Conservation (phyloP, 2,888 invertebrate species). For the Scaptomyza caliginosa region DNA sequence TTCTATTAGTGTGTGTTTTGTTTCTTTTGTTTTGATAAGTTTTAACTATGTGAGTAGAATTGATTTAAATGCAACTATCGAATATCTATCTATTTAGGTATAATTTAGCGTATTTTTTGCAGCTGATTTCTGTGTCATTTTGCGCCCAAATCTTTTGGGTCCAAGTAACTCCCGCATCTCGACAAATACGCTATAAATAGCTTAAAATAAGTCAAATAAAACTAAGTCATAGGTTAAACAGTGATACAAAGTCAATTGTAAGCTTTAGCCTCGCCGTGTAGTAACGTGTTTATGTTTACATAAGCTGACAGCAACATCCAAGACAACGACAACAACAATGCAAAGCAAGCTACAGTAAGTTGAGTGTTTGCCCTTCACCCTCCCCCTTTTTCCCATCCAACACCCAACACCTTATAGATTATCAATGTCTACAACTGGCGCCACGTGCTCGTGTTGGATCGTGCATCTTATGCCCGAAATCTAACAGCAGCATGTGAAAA, state of each 20-base stretch:
- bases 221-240: slow-evolving; percentile 45
- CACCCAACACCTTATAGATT: neutral
- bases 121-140: slow-evolving; percentile 18
- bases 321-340: slow-evolving; percentile 35
- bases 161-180: slow-evolving; percentile 31
- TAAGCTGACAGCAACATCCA: slow-evolving; percentile 50
- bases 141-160: slow-evolving; percentile 38
- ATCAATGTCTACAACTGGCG: slow-evolving; percentile 29
- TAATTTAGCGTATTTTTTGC: slow-evolving; percentile 29
- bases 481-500: slow-evolving; percentile 58
- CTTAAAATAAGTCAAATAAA: slow-evolving; percentile 32
- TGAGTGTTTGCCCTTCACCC: slow-evolving; percentile 2
- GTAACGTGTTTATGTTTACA: slow-evolving; percentile 70
- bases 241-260: slow-evolving; percentile 26
- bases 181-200: slow-evolving; percentile 39
- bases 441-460: slow-evolving; percentile 53
- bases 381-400: neutral
- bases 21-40: too few species aligned
- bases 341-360: slow-evolving; percentile 66
- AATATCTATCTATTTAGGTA: neutral
- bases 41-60: neutral
- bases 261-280: slow-evolving; percentile 40
- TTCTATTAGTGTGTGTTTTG: neutral
- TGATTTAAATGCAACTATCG: neutral
- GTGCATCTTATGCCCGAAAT: slow-evolving; percentile 55